These are phyloP conservation scores for Dipodomys merriami DNA, from an alignment of 2,113 vertebrate species.

Conservation along the genomic window DNA sequence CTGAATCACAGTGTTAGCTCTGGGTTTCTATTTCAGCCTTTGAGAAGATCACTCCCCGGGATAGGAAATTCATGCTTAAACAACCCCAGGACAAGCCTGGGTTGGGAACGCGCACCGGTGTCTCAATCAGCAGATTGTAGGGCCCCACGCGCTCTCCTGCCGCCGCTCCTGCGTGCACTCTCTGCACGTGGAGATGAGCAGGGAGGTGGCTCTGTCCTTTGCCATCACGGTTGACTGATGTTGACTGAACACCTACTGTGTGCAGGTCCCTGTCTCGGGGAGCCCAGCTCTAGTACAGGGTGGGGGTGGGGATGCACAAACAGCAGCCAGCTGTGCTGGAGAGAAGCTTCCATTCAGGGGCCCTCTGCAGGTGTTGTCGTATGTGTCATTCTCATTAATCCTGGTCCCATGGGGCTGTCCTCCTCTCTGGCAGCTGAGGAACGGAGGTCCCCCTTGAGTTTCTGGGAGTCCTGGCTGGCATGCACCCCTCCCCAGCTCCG, in stretches of 20 bases:
- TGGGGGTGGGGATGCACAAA: too few relatives aligned
- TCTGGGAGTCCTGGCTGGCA: background rate
- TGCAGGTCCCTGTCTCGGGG: background rate
- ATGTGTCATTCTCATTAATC: accelerated
- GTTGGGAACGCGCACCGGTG: accelerated
- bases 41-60: background rate
- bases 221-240: accelerated
- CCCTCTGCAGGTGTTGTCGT: background rate
- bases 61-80: background rate
- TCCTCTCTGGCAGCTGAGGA: background rate
- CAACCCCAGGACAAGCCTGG: background rate
- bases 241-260: background rate
- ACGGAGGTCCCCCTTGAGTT: background rate
- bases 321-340: accelerated
- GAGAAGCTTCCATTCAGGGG: background rate
- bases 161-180: background rate
- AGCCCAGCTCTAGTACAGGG: background rate
- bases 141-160: too few relatives aligned
- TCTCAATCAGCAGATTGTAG: background rate
- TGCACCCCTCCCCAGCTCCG: background rate
- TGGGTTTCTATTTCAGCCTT: background rate
- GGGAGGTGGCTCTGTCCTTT: background rate
- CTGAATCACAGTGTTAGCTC: background rate
- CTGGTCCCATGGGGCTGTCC: too few relatives aligned
- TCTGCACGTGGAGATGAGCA: too few relatives aligned